phyloP scores from a whole-genome alignment of 2,888 invertebrate species.

The Napeogenes sylphis region DNA sequence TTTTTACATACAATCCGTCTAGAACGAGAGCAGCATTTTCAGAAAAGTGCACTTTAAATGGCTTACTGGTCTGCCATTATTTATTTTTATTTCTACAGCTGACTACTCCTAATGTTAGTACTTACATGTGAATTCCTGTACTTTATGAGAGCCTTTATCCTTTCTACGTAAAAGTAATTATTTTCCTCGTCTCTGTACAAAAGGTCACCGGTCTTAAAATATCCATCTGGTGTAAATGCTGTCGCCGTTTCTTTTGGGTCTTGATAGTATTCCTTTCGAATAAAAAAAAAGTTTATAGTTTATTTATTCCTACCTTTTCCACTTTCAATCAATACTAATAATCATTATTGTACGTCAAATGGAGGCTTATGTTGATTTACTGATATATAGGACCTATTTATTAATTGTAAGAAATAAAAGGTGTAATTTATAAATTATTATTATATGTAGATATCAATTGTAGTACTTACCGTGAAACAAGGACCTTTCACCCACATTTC shows the following conservation, averaged over 20 bases:
- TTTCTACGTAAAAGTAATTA: constrained; percentile 56
- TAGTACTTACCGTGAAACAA: constrained; percentile 47
- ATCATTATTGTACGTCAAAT: too few relatives aligned
- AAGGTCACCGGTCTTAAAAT: constrained; percentile 59
- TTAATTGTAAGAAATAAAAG: not conserved
- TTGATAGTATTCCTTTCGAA: constrained; percentile 44
- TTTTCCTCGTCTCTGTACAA: constrained; percentile 51
- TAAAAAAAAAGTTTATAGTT: not conserved
- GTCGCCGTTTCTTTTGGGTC: constrained; percentile 52
- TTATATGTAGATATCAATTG: not conserved
- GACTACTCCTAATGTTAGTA: constrained; percentile 13
- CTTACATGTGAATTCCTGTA: constrained; percentile 53
- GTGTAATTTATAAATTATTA: not conserved
- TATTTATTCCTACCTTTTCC: too few relatives aligned
- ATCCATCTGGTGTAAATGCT: constrained; percentile 56
- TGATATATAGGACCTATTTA: too few relatives aligned
- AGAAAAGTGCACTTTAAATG: too few relatives aligned
- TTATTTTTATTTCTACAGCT: too few relatives aligned
- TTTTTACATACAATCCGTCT: too few relatives aligned
- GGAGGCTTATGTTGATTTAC: too few relatives aligned
- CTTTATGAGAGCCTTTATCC: constrained; percentile 58
- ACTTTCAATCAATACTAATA: too few relatives aligned
- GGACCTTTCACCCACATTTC: constrained; percentile 51
- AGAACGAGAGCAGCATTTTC: too few relatives aligned
- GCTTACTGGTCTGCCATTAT: too few relatives aligned